Evolutionary conservation across 2,888 invertebrate genomes (phyloP), one percentile per base, ranked within the genome.

Genomic region (Lycia hirtaria): DNA sequence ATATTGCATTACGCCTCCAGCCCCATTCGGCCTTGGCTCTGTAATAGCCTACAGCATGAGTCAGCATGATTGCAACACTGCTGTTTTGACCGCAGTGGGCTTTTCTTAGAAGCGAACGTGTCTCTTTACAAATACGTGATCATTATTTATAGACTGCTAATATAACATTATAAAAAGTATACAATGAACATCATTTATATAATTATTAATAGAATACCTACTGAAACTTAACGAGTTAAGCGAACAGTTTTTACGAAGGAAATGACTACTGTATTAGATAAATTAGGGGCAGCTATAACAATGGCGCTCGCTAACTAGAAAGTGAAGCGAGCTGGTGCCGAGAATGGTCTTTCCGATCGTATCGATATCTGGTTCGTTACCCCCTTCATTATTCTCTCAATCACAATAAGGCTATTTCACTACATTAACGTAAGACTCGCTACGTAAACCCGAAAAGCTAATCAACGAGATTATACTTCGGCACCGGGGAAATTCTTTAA

Each of bases 241-340:
- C 67, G 63, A 75, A 67, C 62, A 67, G 72, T 72, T 73, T n/a
- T 62, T 69, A 75, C 74, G 64, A 70, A 68, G 61, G 74, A 84
- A n/a, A 80, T 78, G 73, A 80, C 78, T 83, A 82, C 80, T 80
- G 80, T 81, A 82, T 85, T 80, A 82, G 80, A 85, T 83, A 83
- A 82, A 88, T 86, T 87, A 87, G 75, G 80, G 71, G 70, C 76
- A 69, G 70, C 79, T 78, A 47, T 47, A 86, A 88, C 87, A 90
- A 88, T 87, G 78, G 86, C 72, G 74, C 71, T 75, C 76, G 76
- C 80, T 81, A 83, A 84, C 83, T 87, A 87, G 85, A 88, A 89
- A 89, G 87, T 88, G 83, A 86, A 81, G 79, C 81, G 81, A 74
- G 76, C 75, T 76, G 78, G 74, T 77, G 78, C 77, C 73, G 78